Conservation (phyloP, 2,113 vertebrate species). For the human (Homo sapiens) region GRCh38 chrX:22277501-22278000, state of each 20-base stretch:
- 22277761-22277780: conserved; percentile 4
- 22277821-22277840: neutral
- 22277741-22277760: neutral
- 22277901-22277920: neutral
- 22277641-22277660: neutral
- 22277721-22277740: neutral
- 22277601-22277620: neutral
- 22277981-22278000: neutral
- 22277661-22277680: neutral
- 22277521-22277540: neutral
- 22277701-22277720: neutral
- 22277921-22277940: neutral
- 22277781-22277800: neutral
- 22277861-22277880: neutral
- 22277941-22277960: neutral
- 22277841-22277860: neutral
- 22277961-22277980: neutral
- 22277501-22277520: neutral
- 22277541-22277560: neutral
- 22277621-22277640: neutral
- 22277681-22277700: neutral
- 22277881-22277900: conserved; percentile 16
- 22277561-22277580: neutral
- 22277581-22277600: neutral
- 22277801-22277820: neutral